These are phyloP conservation scores for Sebastolobus altivelis DNA, from an alignment of 2,797 vertebrate genomes.

Conservation along the genomic window DNA sequence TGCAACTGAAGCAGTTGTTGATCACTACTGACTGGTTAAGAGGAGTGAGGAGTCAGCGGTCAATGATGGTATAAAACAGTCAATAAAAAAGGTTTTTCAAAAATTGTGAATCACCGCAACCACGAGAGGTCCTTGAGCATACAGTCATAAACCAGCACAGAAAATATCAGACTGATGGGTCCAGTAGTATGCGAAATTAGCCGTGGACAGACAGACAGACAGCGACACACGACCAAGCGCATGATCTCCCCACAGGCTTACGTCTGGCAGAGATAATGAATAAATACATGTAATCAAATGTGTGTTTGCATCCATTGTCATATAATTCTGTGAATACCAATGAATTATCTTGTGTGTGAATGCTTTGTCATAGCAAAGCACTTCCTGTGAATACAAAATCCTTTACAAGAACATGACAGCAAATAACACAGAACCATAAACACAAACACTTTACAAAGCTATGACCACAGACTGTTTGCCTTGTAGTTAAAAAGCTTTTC, in stretches of 20 bases:
- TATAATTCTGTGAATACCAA: not conserved
- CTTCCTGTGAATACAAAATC: not conserved
- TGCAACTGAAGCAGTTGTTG: too few species aligned
- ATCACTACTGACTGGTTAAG: too few species aligned
- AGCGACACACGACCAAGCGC: not conserved
- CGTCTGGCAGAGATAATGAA: not conserved
- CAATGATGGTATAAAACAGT: too few species aligned
- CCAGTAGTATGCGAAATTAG: not conserved
- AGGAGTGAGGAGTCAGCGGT: too few species aligned
- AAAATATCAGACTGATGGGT: not conserved
- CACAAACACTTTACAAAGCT: not conserved
- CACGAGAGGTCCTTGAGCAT: not conserved
- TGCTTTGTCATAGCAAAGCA: not conserved
- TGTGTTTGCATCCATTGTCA: not conserved
- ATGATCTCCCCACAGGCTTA: not conserved
- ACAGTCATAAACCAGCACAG: not conserved
- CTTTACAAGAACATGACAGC: not conserved
- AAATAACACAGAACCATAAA: not conserved
- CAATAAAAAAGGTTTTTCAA: not conserved
- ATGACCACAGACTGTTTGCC: slow-evolving; percentile 7
- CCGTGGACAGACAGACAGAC: not conserved
- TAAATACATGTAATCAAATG: slow-evolving; percentile 4
- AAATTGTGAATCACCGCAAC: not conserved
- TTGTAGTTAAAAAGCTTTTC: not conserved
- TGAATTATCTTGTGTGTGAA: not conserved